Conservation (phyloP, 1,140 invertebrate species). For the Cryptotermes secundus region DNA sequence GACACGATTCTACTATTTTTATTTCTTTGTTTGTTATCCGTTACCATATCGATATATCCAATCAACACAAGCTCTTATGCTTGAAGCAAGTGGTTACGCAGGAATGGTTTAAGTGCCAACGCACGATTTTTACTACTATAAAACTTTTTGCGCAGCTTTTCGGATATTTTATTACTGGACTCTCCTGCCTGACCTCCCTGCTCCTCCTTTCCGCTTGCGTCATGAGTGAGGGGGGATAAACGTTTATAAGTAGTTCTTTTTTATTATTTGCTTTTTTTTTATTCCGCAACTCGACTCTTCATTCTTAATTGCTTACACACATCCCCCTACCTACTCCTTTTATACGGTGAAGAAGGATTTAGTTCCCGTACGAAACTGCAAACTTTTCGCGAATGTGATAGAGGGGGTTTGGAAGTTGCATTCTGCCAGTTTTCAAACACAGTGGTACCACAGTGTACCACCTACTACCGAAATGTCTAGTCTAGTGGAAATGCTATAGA, state of each 20-base stretch:
- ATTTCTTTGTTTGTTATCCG: background rate
- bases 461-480: no score
- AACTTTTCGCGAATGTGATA: background rate
- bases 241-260: constrained; percentile 10
- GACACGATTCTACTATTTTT: background rate
- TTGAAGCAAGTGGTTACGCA: background rate
- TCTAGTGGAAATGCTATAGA: no score
- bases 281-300: background rate
- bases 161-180: background rate
- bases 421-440: no score
- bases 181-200: background rate
- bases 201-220: constrained; percentile 4
- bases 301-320: constrained; percentile 12
- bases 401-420: background rate
- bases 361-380: background rate
- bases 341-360: background rate
- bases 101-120: background rate
- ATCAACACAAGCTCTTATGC: background rate
- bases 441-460: no score
- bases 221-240: background rate
- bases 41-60: background rate
- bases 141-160: background rate
- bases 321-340: background rate
- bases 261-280: background rate
- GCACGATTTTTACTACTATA: background rate